Evolutionary conservation across 2,113 vertebrate genomes (phyloP).

Genomic region (Megaleporinus macrocephalus): DNA sequence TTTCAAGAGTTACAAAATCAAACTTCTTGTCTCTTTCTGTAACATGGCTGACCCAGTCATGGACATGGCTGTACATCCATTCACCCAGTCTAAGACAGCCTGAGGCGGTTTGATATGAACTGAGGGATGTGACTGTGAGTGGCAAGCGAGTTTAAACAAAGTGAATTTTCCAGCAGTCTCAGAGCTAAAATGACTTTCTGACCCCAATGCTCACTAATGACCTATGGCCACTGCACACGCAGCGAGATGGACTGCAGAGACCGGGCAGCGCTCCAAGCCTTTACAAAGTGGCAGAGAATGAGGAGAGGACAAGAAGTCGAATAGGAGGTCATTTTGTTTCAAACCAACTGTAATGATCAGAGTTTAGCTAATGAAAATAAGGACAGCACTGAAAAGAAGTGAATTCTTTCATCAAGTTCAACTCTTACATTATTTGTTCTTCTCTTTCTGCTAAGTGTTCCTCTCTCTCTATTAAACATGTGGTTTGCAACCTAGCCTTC

Average conservation of each 20-base stretch:
- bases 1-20: background rate
- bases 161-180: conserved; percentile 15
- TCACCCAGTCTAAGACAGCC: background rate
- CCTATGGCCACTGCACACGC: background rate
- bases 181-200: background rate
- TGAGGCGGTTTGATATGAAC: background rate
- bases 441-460: no score
- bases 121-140: conserved; percentile 20
- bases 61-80: background rate
- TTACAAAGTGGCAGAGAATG: background rate
- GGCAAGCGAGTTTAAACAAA: conserved; percentile 1
- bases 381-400: background rate
- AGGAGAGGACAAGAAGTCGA: background rate
- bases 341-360: background rate
- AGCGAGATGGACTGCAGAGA: background rate
- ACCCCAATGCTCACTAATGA: conserved; percentile 15
- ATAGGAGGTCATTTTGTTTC: background rate
- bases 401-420: no score
- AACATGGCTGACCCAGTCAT: background rate
- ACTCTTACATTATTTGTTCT: no score
- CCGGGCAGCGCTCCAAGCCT: background rate
- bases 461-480: no score
- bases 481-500: no score
- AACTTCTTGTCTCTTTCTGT: background rate
- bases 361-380: background rate